These are phyloP conservation scores for Hypsopygia costalis DNA, from an alignment of 2,888 invertebrate genomes.

Conservation along the genomic window DNA sequence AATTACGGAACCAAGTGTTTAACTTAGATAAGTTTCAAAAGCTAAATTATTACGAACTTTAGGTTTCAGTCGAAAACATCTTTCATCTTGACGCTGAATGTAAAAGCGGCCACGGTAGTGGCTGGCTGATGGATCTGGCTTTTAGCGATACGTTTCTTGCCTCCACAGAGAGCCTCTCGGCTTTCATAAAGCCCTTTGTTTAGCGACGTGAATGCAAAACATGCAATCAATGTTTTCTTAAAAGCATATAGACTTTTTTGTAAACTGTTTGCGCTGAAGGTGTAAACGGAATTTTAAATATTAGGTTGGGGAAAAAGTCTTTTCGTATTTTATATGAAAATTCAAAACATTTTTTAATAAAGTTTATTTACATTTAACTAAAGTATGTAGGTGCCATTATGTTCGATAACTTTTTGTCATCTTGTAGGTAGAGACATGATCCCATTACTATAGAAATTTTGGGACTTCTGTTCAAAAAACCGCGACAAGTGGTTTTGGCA, in stretches of 20 bases:
- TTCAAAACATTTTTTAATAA: too few species aligned
- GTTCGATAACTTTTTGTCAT: too few species aligned
- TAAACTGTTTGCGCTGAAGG: constrained; percentile 4
- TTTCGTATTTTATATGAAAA: too few species aligned
- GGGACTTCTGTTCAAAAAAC: too few species aligned
- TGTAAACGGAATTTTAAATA: neutral
- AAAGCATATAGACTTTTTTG: constrained; percentile 16
- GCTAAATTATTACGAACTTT: neutral
- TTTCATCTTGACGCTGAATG: neutral
- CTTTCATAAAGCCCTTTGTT: constrained; percentile 43
- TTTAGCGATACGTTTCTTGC: constrained; percentile 47
- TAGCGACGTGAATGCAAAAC: constrained; percentile 31
- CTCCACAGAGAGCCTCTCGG: constrained; percentile 17
- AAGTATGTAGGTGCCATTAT: too few species aligned
- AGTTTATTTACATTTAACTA: too few species aligned
- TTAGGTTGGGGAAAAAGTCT: too few species aligned
- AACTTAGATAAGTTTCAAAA: too few species aligned
- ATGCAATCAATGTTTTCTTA: constrained; percentile 21
- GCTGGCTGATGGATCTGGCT: constrained; percentile 42
- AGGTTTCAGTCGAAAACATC: neutral
- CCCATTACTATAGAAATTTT: too few species aligned
- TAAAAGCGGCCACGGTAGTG: constrained; percentile 36
- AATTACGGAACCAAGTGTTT: too few species aligned
- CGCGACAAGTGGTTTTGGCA: too few species aligned
- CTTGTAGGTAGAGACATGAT: too few species aligned